phyloP scores from a whole-genome alignment of 2,797 vertebrate species.

The Graptemys geographica region DNA sequence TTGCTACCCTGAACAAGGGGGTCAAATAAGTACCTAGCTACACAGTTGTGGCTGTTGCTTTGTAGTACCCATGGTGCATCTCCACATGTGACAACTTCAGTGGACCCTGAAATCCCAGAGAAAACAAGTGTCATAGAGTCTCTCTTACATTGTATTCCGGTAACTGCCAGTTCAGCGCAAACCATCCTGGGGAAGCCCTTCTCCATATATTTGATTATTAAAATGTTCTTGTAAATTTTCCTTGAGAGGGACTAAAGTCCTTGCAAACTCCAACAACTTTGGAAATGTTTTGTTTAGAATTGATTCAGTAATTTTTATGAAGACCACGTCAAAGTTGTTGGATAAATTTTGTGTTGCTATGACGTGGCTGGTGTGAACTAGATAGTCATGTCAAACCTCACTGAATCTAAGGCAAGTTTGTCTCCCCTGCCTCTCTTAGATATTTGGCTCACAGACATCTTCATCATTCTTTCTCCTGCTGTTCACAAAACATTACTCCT shows the following conservation, averaged over 20 bases:
- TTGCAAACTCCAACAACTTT: not conserved
- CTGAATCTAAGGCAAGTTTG: not conserved
- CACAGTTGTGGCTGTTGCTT: not conserved
- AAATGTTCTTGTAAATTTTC: not conserved
- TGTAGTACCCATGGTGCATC: not conserved
- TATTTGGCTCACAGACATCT: not conserved
- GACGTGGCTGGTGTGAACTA: not conserved
- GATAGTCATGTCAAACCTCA: not conserved
- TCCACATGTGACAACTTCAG: not conserved
- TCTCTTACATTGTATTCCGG: not conserved
- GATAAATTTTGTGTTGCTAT: not conserved
- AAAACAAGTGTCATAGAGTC: not conserved
- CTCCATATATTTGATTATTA: not conserved
- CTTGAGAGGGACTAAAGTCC: not conserved
- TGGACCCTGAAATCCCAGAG: not conserved
- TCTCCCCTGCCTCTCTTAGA: not conserved
- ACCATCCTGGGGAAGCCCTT: not conserved
- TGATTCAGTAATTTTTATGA: not conserved
- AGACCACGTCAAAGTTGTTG: not conserved
- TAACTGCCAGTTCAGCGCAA: not conserved
- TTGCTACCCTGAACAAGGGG: not conserved
- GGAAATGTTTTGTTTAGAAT: not conserved
- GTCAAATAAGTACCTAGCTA: not conserved
- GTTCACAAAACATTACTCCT: not conserved
- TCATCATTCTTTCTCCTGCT: not conserved